phyloP scores from a whole-genome alignment of 53 echinoderm and acorn worm species.

The Zoroaster sp. region DNA sequence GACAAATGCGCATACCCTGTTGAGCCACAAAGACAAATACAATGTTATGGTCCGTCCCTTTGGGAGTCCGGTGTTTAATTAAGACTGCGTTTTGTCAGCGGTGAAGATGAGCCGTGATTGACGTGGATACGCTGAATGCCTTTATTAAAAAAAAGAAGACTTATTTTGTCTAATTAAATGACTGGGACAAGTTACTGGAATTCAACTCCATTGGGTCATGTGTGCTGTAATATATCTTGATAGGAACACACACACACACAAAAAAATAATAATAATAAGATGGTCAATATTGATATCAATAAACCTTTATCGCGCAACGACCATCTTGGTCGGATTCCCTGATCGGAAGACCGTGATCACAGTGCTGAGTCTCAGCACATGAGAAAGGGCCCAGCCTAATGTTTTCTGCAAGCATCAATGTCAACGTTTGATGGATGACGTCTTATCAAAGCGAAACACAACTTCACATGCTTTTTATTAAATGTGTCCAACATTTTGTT shows the following conservation, averaged over 20 bases:
- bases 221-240: background rate
- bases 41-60: background rate
- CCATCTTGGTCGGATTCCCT: background rate
- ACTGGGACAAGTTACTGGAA: background rate
- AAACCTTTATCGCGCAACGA: background rate
- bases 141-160: background rate
- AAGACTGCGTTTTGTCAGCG: background rate
- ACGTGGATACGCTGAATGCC: background rate
- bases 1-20: background rate
- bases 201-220: background rate
- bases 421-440: background rate
- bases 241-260: background rate
- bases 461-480: too few species aligned
- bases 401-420: background rate
- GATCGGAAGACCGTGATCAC: background rate
- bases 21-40: background rate
- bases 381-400: background rate
- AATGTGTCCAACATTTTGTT: too few species aligned
- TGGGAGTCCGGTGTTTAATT: background rate
- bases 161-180: conserved; percentile 12
- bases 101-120: background rate
- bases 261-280: too few species aligned
- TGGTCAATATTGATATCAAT: background rate
- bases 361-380: background rate
- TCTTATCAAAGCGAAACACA: background rate